Percentiles rank a stretch among this genome's conserved stretches.
Evolutionary conservation across 2,797 vertebrate genomes (phyloP).

Genomic region (Dallia pectoralis): DNA sequence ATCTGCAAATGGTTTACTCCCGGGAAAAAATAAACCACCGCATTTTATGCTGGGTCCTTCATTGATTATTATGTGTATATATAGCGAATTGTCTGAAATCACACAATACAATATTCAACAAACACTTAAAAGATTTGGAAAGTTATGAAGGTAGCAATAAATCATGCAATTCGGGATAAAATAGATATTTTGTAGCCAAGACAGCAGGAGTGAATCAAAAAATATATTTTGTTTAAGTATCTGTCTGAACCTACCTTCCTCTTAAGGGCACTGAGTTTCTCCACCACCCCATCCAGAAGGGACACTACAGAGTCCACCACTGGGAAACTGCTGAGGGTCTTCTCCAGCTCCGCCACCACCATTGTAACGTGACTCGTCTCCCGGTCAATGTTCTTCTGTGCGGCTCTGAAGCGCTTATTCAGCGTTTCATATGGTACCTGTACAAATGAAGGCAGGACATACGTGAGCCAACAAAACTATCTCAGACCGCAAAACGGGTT

Average conservation of each 20-base stretch:
- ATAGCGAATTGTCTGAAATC: not conserved
- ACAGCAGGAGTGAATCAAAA: not conserved
- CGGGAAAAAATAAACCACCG: too few relatives aligned
- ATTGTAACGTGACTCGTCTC: constrained; percentile 98
- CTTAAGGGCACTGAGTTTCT: constrained; percentile 96
- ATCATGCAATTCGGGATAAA: constrained; percentile 14
- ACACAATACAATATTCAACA: not conserved
- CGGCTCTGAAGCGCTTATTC: constrained; percentile 96
- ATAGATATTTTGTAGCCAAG: not conserved
- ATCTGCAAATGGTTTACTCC: too few relatives aligned
- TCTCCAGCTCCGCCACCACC: constrained; percentile 98
- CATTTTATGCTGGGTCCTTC: not conserved
- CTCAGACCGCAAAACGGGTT: too few relatives aligned
- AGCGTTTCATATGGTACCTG: constrained; percentile 98
- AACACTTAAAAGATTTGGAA: not conserved
- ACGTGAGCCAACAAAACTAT: too few relatives aligned
- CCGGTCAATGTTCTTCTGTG: constrained; percentile 97
- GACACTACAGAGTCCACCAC: constrained; percentile 97
- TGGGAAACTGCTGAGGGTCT: constrained; percentile 92
- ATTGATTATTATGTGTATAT: not conserved
- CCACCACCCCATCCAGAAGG: constrained; percentile 94
- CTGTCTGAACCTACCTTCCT: constrained; percentile 81
- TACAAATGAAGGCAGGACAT: not conserved
- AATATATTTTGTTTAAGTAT: not conserved
- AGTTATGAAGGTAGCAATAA: not conserved